These are phyloP conservation scores for Pachypeltis micranthus DNA, from an alignment of 1,140 invertebrate genomes.

Conservation along the genomic window DNA sequence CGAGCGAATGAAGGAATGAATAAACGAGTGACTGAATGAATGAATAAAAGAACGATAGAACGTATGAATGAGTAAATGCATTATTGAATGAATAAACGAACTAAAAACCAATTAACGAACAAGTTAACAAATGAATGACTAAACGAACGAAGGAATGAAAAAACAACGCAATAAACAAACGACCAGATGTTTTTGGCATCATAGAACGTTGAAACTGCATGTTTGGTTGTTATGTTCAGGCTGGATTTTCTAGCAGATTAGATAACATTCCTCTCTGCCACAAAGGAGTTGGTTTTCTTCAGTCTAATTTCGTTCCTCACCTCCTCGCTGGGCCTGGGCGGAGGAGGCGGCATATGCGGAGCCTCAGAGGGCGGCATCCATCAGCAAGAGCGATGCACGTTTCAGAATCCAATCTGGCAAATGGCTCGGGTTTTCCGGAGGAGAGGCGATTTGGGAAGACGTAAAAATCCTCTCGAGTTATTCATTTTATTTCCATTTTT, in stretches of 20 bases:
- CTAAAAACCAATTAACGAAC: too few species aligned
- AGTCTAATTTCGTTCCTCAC: too few species aligned
- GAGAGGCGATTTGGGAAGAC: neutral
- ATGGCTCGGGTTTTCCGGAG: neutral
- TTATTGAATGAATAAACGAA: neutral
- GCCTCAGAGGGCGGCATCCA: neutral
- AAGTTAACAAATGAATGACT: too few species aligned
- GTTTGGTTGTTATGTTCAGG: too few species aligned
- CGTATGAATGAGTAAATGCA: neutral
- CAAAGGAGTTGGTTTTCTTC: too few species aligned
- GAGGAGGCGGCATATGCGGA: neutral
- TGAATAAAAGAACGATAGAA: neutral
- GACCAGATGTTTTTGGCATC: too few species aligned
- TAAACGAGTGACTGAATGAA: neutral
- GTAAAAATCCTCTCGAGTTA: neutral
- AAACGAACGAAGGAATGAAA: too few species aligned
- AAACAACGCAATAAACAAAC: too few species aligned
- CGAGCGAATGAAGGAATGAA: neutral
- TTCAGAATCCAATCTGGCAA: conserved; percentile 7
- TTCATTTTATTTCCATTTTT: neutral
- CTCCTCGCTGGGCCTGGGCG: too few species aligned
- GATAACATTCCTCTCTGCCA: too few species aligned
- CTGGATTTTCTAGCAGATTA: too few species aligned
- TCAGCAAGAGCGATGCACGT: neutral
- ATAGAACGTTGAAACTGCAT: too few species aligned